A percentile compares a stretch with the other conserved stretches of the same genome.
These are phyloP conservation scores for Zygogramma bicolorata DNA, from an alignment of 2,888 invertebrate genomes.

Conservation along the genomic window DNA sequence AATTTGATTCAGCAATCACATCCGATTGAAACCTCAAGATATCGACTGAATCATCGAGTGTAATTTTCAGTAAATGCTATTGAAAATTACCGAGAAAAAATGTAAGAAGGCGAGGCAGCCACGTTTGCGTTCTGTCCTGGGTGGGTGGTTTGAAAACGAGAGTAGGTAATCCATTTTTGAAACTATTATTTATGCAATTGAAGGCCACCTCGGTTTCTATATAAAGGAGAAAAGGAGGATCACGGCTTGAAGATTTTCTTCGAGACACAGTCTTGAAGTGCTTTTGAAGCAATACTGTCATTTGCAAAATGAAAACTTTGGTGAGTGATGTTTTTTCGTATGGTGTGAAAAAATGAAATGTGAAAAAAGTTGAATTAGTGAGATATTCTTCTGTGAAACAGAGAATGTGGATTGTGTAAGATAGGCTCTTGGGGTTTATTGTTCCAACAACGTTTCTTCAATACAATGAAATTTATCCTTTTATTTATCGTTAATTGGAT, in stretches of 20 bases:
- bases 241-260: slow-evolving; percentile 9
- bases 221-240: slow-evolving; percentile 26
- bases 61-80: slow-evolving; percentile 27
- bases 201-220: slow-evolving; percentile 31
- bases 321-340: slow-evolving; percentile 3
- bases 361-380: background rate
- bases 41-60: background rate
- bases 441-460: too few relatives aligned
- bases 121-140: slow-evolving; percentile 24
- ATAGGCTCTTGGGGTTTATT: too few relatives aligned
- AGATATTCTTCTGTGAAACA: too few relatives aligned
- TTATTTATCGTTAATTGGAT: too few relatives aligned
- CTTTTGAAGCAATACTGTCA: background rate
- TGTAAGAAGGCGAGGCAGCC: slow-evolving; percentile 29
- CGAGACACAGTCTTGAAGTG: slow-evolving; percentile 7
- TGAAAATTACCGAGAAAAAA: slow-evolving; percentile 25
- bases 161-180: slow-evolving; percentile 34
- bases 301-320: slow-evolving; percentile 11
- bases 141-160: slow-evolving; percentile 17
- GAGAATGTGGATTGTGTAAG: too few relatives aligned
- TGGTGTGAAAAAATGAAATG: background rate
- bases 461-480: too few relatives aligned
- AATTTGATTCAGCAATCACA: background rate
- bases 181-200: slow-evolving; percentile 22
- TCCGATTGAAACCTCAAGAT: background rate